phyloP scores from a whole-genome alignment of 92 coral and sea anemone species.

The Phenganax subtilis region DNA sequence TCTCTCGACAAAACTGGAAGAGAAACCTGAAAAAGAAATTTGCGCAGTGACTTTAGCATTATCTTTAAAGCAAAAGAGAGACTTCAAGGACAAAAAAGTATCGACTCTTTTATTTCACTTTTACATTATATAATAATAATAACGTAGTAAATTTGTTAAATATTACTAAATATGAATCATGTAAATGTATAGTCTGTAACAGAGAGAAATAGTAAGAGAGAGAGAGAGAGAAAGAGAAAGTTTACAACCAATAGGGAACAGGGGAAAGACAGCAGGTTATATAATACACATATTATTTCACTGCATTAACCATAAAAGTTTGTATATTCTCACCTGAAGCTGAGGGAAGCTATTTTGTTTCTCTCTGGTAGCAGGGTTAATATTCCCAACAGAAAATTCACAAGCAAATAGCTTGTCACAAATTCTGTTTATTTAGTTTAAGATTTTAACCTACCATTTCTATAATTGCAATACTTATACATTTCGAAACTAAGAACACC shows the following conservation, averaged over 20 bases:
- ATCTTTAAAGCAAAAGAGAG: too few relatives aligned
- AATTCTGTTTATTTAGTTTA: conserved; percentile 23
- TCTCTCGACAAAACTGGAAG: conserved; percentile 2
- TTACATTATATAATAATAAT: neutral
- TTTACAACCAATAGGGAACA: neutral
- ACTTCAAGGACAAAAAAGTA: too few relatives aligned
- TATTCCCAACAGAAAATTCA: conserved; percentile 44
- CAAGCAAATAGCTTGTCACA: conserved; percentile 35
- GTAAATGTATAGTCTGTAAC: too few relatives aligned
- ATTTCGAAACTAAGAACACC: neutral
- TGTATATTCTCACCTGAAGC: conserved; percentile 21
- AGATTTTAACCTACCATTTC: neutral
- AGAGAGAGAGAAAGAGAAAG: neutral
- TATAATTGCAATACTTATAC: neutral
- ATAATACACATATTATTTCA: neutral
- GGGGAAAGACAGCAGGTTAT: neutral
- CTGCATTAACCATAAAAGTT: neutral
- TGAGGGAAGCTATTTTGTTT: conserved; percentile 27
- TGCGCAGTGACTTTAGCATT: too few relatives aligned
- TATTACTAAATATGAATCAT: neutral
- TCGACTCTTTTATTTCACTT: too few relatives aligned
- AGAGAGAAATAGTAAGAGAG: too few relatives aligned
- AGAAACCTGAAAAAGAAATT: conserved; percentile 14
- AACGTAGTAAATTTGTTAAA: neutral
- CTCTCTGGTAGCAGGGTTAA: conserved; percentile 31